Base-by-base conservation (phyloP, 2,888 invertebrate genomes). In the Patella ulyssiponensis region DNA sequence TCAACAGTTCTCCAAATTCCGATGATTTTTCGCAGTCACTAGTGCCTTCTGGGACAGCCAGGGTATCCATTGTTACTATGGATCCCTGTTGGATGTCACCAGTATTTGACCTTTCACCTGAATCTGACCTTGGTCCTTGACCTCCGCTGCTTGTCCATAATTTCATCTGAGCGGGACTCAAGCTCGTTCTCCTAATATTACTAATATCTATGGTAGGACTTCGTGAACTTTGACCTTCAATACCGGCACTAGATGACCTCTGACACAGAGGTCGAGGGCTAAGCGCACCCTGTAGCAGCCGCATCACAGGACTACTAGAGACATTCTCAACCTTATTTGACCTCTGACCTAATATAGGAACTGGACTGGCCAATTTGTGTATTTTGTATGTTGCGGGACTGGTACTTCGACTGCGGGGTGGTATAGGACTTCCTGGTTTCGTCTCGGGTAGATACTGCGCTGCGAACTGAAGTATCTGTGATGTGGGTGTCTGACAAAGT, bases 391-490 rank as follows among this genome's bases (percentile, higher is more conserved):
- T 64, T 64, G 64, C 64, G 4, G 64, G 64, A 23, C 64, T 64
- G 20, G 64, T 4, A 11, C 20, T 64, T 11, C 23, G 64, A 64
- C 64, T 64, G 9, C 51, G 75, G n/a, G 76, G 71, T 56, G 51
- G 33, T 51, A 54, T 20, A 44, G 11, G 12, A 69, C 27, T 75
- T 74, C 33, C 33, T 20, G 20, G 69, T 74, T 20, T 44, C n/a
- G 70, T 27, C 12, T 64, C 56, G 73, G 73, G 15, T 56, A 89
- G 82, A 73, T 84, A 85, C 81, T 87, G 86, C 27, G 89, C 89
- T 23, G 89, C 89, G 70, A 89, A 79, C 71, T 88, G 88, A 11
- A 90, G 83, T 27, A 90, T 83, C 69, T 88, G 86, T 0, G 90
- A 86, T 1, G 86, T 86, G 1, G 87, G 86, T 1, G 86, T 85